Base-by-base conservation (phyloP, 2,113 vertebrate genomes). In the Plotosus lineatus region DNA sequence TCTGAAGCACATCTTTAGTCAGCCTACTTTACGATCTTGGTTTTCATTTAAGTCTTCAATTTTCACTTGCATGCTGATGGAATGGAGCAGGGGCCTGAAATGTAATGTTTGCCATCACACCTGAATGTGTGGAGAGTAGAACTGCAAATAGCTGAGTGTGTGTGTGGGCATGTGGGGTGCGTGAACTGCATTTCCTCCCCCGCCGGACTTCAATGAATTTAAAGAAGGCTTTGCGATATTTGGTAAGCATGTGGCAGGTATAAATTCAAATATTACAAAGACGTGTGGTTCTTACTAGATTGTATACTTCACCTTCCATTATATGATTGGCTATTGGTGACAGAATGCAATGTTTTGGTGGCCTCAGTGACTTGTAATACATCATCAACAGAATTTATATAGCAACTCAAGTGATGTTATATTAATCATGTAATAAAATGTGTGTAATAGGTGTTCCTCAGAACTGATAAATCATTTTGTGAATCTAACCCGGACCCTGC, bases 31-130 rank as follows among this genome's bases (percentile, higher is more conserved):
- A 74, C 40, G 83, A 82, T 88, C 88, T 87, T 53, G 15, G 81
- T 91, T 81, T n/a, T 87, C 89, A 92, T 90, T 88, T 86, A 82
- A 79, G 77, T 85, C 81, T 88, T 87, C 88, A 89, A 91, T 92
- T 91, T 89, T 89, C 87, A 93, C 91, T 89, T 92, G 91, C 90
- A 93, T 93, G 91, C 88, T 92, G 92, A 93, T 92, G 87, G 86
- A 82, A 83, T 71, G 87, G 90, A 88, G 89, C 88, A 85, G 87
- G 80, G 89, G 89, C 82, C 2, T 76, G 40, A 88, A 88, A 91
- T 85, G 85, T 81, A 88, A 89, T 86, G 69, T 0, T n/a, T 33
- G 53, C 40, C 79, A 51, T 82, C 79, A 55, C 61, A n/a, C 42
- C 73, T 46, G 69, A 23, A 79, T 80, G 82, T 88, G 79, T 83